Conservation (phyloP, 2,888 invertebrate genomes). For the Pilophorus perplexus region DNA sequence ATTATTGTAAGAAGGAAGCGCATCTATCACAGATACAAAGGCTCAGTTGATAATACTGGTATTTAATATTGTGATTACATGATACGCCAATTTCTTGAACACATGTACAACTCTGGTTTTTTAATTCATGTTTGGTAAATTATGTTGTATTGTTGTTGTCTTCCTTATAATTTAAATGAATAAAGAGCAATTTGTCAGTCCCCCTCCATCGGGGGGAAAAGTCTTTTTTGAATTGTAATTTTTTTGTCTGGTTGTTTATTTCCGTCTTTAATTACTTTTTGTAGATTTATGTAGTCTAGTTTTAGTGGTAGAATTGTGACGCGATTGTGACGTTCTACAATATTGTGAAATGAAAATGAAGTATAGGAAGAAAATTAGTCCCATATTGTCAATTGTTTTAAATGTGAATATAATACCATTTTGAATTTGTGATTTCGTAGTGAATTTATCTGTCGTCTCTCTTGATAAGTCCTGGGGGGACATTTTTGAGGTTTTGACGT, state of each 20-base stretch:
- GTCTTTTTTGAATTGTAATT: conserved; percentile 35
- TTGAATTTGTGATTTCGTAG: conserved; percentile 48
- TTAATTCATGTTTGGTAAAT: conserved; percentile 25
- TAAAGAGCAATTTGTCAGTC: too few relatives aligned
- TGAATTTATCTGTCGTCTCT: too few relatives aligned
- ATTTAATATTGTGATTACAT: conserved; percentile 34
- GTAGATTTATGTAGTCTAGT: conserved; percentile 45
- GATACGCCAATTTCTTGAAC: conserved; percentile 29
- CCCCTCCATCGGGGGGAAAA: too few relatives aligned
- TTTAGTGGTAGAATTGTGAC: too few relatives aligned
- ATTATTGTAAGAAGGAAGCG: conserved; percentile 14
- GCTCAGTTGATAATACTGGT: conserved; percentile 27
- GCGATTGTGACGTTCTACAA: too few relatives aligned
- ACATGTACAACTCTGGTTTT: conserved; percentile 36
- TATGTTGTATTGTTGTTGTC: conserved; percentile 39
- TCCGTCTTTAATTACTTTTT: conserved; percentile 44
- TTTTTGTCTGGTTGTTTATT: conserved; percentile 43
- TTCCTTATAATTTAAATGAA: conserved; percentile 29
- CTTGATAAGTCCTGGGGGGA: too few relatives aligned
- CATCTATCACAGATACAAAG: conserved; percentile 21
- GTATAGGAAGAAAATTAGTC: conserved; percentile 45
- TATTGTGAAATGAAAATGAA: conserved; percentile 34
- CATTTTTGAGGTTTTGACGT: too few relatives aligned
- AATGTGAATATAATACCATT: conserved; percentile 49
- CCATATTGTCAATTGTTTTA: conserved; percentile 49